These are phyloP conservation scores for Psilopsiagon aurifrons DNA, from an alignment of 2,113 vertebrate genomes.

Conservation along the genomic window DNA sequence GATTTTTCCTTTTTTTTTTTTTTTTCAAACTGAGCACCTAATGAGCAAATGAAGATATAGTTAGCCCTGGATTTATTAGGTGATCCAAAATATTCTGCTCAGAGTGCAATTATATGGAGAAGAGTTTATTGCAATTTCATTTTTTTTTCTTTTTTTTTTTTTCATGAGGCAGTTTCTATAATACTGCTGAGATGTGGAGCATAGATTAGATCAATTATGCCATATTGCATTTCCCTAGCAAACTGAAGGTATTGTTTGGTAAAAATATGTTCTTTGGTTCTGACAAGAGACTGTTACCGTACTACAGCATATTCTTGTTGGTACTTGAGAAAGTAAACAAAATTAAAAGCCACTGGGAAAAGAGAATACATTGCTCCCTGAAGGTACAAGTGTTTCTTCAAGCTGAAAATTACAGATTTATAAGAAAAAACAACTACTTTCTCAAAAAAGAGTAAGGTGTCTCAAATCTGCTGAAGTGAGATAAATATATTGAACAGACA, in stretches of 20 bases:
- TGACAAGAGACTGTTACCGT: constrained; percentile 7
- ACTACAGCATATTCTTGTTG: constrained; percentile 55
- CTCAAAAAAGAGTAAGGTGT: constrained; percentile 47
- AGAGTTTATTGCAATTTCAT: neutral
- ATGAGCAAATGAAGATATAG: constrained; percentile 64
- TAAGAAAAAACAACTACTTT: constrained; percentile 71
- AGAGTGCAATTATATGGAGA: constrained; percentile 1
- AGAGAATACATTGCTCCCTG: constrained; percentile 66
- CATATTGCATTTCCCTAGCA: neutral
- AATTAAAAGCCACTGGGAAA: constrained; percentile 67
- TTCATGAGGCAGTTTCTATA: neutral
- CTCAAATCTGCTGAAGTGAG: constrained; percentile 72
- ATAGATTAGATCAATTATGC: neutral
- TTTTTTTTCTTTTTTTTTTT: neutral
- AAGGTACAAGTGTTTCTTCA: constrained; percentile 73
- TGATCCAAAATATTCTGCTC: neutral
- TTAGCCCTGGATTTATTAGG: constrained; percentile 31
- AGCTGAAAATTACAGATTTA: constrained; percentile 81
- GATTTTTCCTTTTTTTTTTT: constrained; percentile 49
- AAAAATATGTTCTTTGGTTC: constrained; percentile 23
- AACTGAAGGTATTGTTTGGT: constrained; percentile 1
- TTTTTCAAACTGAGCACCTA: constrained; percentile 56
- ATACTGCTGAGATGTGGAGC: neutral
- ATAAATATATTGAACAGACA: constrained; percentile 62
- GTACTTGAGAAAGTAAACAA: constrained; percentile 75